Percentiles rank a stretch among this genome's conserved stretches.
phyloP scores from a whole-genome alignment of 2,888 invertebrate species.

The Lucinisca nassula region DNA sequence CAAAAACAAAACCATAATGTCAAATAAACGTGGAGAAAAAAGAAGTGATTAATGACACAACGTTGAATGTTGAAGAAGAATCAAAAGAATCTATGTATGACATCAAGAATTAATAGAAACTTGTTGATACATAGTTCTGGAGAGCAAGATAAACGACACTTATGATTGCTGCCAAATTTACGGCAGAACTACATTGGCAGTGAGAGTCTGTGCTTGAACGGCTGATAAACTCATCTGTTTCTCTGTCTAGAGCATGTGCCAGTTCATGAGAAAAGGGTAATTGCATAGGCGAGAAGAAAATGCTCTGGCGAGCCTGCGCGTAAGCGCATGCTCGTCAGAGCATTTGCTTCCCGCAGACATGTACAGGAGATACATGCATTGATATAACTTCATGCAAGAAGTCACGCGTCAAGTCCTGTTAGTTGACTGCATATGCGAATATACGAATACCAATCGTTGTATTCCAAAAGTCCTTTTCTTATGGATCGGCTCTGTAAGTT shows the following conservation, averaged over 20 bases:
- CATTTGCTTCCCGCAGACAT: too few species aligned
- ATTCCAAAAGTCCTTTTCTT: too few species aligned
- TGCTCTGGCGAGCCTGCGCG: too few species aligned
- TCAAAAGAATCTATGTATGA: not conserved
- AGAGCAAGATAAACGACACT: constrained; percentile 2
- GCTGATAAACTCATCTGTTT: constrained; percentile 8
- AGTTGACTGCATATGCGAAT: too few species aligned
- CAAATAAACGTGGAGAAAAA: not conserved
- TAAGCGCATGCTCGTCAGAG: too few species aligned
- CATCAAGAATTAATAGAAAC: not conserved
- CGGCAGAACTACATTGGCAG: not conserved
- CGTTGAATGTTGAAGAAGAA: not conserved
- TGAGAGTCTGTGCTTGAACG: not conserved
- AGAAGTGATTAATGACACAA: not conserved
- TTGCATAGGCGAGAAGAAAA: too few species aligned
- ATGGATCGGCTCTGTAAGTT: too few species aligned
- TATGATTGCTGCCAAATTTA: not conserved
- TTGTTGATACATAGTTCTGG: not conserved
- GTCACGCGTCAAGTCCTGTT: too few species aligned
- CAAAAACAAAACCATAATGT: not conserved
- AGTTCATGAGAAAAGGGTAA: too few species aligned
- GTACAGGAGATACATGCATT: too few species aligned
- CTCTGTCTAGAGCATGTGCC: not conserved
- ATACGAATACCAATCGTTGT: too few species aligned
- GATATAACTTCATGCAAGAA: too few species aligned